A percentile compares a stretch with the other conserved stretches of the same genome.
phyloP scores from a whole-genome alignment of 2,797 vertebrate species.

The Hyperoplus immaculatus region DNA sequence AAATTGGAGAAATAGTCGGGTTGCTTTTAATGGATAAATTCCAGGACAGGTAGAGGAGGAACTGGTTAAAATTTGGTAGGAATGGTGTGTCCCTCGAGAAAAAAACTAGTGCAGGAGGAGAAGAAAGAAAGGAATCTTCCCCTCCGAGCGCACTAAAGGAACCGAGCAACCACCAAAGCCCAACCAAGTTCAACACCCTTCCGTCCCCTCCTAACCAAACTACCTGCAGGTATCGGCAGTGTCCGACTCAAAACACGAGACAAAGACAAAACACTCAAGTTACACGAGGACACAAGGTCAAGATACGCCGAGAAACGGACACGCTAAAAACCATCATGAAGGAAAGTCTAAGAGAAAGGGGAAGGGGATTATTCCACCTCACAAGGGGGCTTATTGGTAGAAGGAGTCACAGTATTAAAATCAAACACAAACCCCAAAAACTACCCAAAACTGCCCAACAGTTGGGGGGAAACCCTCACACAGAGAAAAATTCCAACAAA shows the following conservation, averaged over 20 bases:
- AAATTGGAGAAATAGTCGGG: slow-evolving; percentile 43
- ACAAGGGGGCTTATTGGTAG: slow-evolving; percentile 17
- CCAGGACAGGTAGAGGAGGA: slow-evolving; percentile 47
- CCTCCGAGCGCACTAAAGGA: slow-evolving; percentile 43
- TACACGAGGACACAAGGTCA: slow-evolving; percentile 76
- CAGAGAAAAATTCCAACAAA: slow-evolving; percentile 35
- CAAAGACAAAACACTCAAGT: slow-evolving; percentile 80
- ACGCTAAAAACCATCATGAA: slow-evolving; percentile 65
- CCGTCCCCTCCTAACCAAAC: slow-evolving; percentile 33
- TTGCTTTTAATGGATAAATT: slow-evolving; percentile 40
- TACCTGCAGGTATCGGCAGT: slow-evolving; percentile 61
- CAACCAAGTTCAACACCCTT: slow-evolving; percentile 8
- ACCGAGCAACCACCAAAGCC: slow-evolving; percentile 15
- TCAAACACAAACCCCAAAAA: slow-evolving; percentile 11
- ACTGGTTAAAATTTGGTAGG: slow-evolving; percentile 10
- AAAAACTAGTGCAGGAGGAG: slow-evolving; percentile 39
- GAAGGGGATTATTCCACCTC: slow-evolving; percentile 30
- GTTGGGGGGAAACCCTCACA: slow-evolving; percentile 36
- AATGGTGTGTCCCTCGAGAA: slow-evolving; percentile 46
- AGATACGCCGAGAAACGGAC: slow-evolving; percentile 76
- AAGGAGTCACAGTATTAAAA: slow-evolving; percentile 41
- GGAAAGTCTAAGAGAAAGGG: slow-evolving; percentile 60
- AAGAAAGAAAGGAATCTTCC: slow-evolving; percentile 34
- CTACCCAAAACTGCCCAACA: slow-evolving; percentile 30
- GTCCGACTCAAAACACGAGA: slow-evolving; percentile 80